A percentile compares a stretch with the other conserved stretches of the same genome.
Evolutionary conservation across 2,797 vertebrate species (phyloP).

Genomic region (Cossypha polioptera): DNA sequence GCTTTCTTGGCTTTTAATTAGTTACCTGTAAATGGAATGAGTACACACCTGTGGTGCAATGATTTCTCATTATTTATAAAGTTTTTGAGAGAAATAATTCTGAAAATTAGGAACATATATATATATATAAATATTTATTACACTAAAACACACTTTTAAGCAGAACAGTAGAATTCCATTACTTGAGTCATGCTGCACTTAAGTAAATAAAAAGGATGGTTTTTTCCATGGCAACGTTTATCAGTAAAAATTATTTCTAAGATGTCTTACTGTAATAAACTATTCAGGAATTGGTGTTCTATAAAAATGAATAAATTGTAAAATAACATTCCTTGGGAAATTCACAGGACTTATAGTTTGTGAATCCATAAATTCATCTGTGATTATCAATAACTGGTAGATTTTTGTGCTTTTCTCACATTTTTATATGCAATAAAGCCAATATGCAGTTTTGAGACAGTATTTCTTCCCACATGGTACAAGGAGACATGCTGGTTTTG

Average conservation of each 20-base stretch:
- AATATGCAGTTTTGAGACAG: slow-evolving; percentile 19
- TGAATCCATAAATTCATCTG: not conserved
- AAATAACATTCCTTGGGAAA: not conserved
- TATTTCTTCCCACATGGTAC: slow-evolving; percentile 6
- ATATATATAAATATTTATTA: not conserved
- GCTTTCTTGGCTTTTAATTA: not conserved
- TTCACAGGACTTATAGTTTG: not conserved
- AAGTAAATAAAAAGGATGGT: not conserved
- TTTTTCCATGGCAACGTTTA: not conserved
- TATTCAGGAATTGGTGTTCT: not conserved
- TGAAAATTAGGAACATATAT: not conserved
- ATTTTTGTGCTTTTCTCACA: not conserved
- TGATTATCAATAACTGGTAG: not conserved
- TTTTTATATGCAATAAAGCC: not conserved
- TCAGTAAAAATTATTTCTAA: not conserved
- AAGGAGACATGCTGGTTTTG: not conserved
- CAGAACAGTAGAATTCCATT: not conserved
- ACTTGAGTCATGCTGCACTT: not conserved
- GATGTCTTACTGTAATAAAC: not conserved
- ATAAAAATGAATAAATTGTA: not conserved
- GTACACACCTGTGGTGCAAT: not conserved
- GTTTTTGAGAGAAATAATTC: not conserved
- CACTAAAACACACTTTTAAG: not conserved
- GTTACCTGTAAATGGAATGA: not conserved
- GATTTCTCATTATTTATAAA: not conserved